phyloP scores from a whole-genome alignment of 2,113 vertebrate species.

The Microcebus ravelobensis region DNA sequence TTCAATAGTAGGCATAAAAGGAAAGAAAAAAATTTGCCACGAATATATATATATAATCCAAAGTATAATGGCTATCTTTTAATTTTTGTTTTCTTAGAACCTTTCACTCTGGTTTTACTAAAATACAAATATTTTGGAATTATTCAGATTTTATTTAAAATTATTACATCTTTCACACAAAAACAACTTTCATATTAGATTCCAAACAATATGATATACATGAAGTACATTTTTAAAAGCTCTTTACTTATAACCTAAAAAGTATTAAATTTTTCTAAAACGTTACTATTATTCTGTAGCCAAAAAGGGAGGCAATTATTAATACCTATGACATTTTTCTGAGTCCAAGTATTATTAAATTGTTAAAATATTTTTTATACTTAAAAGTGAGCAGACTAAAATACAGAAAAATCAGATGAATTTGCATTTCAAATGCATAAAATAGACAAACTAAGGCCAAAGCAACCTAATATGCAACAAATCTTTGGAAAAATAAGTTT shows the following conservation, averaged over 20 bases:
- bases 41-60: neutral
- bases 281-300: conserved; percentile 11
- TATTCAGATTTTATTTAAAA: neutral
- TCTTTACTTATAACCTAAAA: conserved; percentile 33
- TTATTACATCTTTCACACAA: neutral
- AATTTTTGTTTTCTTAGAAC: conserved; percentile 48
- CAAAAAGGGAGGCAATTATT: neutral
- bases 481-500: neutral
- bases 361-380: neutral
- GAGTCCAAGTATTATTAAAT: conserved; percentile 17
- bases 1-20: neutral
- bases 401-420: neutral
- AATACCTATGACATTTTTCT: conserved; percentile 39
- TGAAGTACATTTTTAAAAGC: conserved; percentile 47
- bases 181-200: conserved; percentile 46
- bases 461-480: neutral
- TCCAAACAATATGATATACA: conserved; percentile 48
- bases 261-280: conserved; percentile 42
- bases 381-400: neutral
- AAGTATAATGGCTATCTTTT: neutral
- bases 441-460: neutral
- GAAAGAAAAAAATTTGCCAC: neutral
- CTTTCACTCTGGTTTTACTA: conserved; percentile 62
- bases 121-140: neutral
- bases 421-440: neutral